Conservation (phyloP, 2,888 invertebrate genomes). For the Luffia ferchaultella region DNA sequence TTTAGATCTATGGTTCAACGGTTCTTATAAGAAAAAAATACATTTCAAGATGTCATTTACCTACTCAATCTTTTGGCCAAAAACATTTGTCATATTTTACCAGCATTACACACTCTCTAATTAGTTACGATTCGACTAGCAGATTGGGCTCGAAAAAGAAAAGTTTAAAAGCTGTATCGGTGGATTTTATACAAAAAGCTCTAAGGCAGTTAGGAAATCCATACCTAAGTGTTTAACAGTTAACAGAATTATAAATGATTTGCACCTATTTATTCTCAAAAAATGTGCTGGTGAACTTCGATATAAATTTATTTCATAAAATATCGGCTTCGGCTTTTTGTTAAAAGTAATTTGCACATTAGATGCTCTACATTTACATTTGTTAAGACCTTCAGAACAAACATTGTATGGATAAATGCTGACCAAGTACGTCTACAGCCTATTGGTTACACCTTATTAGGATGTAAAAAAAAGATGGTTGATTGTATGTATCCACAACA, state of each 20-base stretch:
- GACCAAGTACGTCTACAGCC: slow-evolving; percentile 17
- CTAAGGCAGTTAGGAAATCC: slow-evolving; percentile 14
- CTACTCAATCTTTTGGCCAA: slow-evolving; percentile 19
- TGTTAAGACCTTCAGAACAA: slow-evolving; percentile 19
- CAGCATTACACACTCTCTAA: slow-evolving; percentile 20
- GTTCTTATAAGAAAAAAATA: slow-evolving; percentile 12
- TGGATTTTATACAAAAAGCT: slow-evolving; percentile 14
- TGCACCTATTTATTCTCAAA: slow-evolving; percentile 17
- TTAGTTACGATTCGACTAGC: slow-evolving; percentile 15
- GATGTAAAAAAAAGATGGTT: slow-evolving; percentile 14
- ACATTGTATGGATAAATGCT: slow-evolving; percentile 19
- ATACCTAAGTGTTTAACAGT: slow-evolving; percentile 16
- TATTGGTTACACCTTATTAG: slow-evolving; percentile 17
- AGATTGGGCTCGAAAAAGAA: slow-evolving; percentile 12
- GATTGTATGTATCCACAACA: slow-evolving; percentile 6
- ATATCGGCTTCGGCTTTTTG: neutral
- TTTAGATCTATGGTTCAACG: slow-evolving; percentile 10
- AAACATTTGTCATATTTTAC: slow-evolving; percentile 19
- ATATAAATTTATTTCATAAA: slow-evolving; percentile 18
- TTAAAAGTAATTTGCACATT: slow-evolving; percentile 19
- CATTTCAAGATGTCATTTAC: slow-evolving; percentile 17
- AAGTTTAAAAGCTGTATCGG: slow-evolving; percentile 14
- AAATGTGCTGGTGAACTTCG: slow-evolving; percentile 18
- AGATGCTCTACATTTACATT: slow-evolving; percentile 18
- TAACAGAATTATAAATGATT: slow-evolving; percentile 13